Evolutionary conservation across 1,140 invertebrate species (phyloP), one percentile per base, ranked within the genome.

Genomic region (Leucophenga varia): DNA sequence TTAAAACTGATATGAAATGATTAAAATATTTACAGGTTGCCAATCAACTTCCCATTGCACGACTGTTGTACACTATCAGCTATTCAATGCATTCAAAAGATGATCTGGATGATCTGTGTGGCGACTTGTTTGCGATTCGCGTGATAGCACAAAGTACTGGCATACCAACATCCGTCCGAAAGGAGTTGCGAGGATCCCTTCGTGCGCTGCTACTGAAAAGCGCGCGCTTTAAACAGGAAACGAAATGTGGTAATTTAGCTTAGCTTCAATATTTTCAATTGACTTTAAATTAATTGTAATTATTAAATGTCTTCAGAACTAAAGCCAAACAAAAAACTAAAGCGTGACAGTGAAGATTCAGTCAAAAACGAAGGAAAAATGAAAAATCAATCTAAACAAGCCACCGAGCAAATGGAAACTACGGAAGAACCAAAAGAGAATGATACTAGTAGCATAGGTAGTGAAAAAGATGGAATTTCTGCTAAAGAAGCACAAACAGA

Each of bases 21-120:
- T 35, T 13, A 35, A 37, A 37, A 10, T 36, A 1, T 9, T 39
- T 40, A 5, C 28, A 52, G 50, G 36, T 72, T 6, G 59, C 69
- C 6, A 37, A 52, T 4, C 61, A 65, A 31, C 25, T 75, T 9
- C 68, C 68, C 3, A 72, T 75, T n/a, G 64, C 70, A 3, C 64
- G 70, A 2, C 58, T 75, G 50, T 59, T 75, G 17, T 75, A 75
- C 40, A 61, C 72, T 0, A 75, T 75, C 20, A 74, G 74, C 21
- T 72, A 73, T 37, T 61, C 63, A 5, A 68, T 75, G 61, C 64
- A 72, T 50, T 67, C 72, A 0, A 75, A 75, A 47, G 73, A 74
- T 31, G 72, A 75, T 43, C 59, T 72, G 2, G 70, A 75, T 31
- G 73, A 75, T 39, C 37, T 75, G 31, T 75, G 72, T 39, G 70